These are phyloP conservation scores for Chondrilla cf. caribensis DNA, from an alignment of 37 sponge, comb jelly and placozoan species.

Conservation along the genomic window DNA sequence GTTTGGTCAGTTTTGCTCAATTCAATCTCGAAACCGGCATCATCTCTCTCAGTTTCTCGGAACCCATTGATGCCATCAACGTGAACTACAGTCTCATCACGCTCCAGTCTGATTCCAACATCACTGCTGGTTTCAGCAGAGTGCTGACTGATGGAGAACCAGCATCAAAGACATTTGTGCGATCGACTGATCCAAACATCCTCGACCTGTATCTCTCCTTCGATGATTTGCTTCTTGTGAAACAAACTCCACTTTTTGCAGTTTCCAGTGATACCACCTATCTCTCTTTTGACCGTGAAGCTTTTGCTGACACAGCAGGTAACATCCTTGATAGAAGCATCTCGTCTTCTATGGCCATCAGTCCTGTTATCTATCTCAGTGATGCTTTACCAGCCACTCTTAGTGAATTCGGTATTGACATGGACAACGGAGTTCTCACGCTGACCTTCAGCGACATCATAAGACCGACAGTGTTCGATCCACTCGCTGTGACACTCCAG, in stretches of 20 bases:
- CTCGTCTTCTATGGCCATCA: slow-evolving; percentile 14
- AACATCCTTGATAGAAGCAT: slow-evolving; percentile 46
- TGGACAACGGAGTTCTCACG: slow-evolving; percentile 62
- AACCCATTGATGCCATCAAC: slow-evolving; percentile 63
- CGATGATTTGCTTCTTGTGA: slow-evolving; percentile 63
- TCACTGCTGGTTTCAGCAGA: slow-evolving; percentile 23
- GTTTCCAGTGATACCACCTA: slow-evolving; percentile 52
- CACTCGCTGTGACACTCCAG: slow-evolving; percentile 76
- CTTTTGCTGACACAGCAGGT: slow-evolving; percentile 77
- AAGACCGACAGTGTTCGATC: slow-evolving; percentile 44
- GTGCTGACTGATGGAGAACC: slow-evolving; percentile 39
- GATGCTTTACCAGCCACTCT: slow-evolving; percentile 65
- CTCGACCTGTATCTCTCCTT: slow-evolving; percentile 59
- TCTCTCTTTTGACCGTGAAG: slow-evolving; percentile 43
- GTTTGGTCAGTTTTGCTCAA: slow-evolving; percentile 41
- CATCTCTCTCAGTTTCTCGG: slow-evolving; percentile 65
- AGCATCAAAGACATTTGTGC: slow-evolving; percentile 20
- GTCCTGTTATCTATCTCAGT: slow-evolving; percentile 20
- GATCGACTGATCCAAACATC: slow-evolving; percentile 20
- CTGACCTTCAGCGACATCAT: slow-evolving; percentile 88
- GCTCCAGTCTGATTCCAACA: slow-evolving; percentile 40
- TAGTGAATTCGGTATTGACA: slow-evolving; percentile 66
- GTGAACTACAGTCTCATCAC: slow-evolving; percentile 72
- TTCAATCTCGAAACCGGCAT: slow-evolving; percentile 52
- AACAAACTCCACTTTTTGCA: slow-evolving; percentile 42